Evolutionary conservation across 2,113 vertebrate genomes (phyloP), one percentile per base, ranked within the genome.

Genomic region (Bufo gargarizans): DNA sequence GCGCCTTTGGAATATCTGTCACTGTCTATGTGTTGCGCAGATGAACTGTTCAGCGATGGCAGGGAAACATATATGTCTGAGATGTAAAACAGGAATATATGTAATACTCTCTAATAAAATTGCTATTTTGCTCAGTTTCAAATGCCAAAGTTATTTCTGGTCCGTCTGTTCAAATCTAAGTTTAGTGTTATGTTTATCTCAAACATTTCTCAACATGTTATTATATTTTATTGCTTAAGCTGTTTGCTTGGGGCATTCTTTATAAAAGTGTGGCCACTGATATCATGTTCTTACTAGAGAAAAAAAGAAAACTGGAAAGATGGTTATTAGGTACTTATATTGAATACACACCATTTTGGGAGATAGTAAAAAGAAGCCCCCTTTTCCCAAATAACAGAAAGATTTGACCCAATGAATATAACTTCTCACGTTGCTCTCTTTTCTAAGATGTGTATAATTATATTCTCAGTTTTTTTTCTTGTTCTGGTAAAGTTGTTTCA

Each of bases 31-130:
- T 22, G 53, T 33, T 53, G 49, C 19, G n/a, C 76, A 77, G 9
- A 77, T 53, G 5, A 77, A 77, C 11, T 55, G 10, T 77, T 77
- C 19, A 12, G 7, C n/a, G 49, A n/a, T 77, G 76, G 7, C 14
- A n/a, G 3, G 76, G 13, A 77, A 77, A 77, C 49, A 74, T 74
- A 74, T 45, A 74, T 74, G 71, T 74, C 71, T 74, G 71, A 53
- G 19, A 0, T 13, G 49, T n/a, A n/a, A 77, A 77, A 3, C 20
- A 13, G 49, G 76, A 77, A n/a, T 17, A 9, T 53, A 55, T 77
- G 47, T n/a, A 77, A 53, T 77, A 77, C 12, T 12, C 9, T 10
- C 43, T n/a, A 17, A n/a, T 77, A 55, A 53, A 74, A 77, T 22
- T 50, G 17, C 49, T 53, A 77, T n/a, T 53, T 55, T 77, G 47